A percentile compares a stretch with the other conserved stretches of the same genome.
phyloP scores from a whole-genome alignment of 2,113 vertebrate species.

The Saguinus midas region DNA sequence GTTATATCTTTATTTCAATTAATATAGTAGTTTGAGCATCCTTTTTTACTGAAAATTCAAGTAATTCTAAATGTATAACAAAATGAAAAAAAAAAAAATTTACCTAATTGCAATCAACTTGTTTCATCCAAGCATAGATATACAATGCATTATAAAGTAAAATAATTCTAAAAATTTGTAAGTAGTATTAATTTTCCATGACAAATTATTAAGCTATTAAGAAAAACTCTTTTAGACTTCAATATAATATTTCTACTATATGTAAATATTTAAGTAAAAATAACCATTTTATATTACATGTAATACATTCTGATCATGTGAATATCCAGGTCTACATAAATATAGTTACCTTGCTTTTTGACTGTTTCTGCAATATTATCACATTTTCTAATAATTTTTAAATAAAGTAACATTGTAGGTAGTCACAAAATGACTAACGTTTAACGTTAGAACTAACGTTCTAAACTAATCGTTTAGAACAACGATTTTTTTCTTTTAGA shows the following conservation, averaged over 20 bases:
- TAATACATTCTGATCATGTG: not conserved
- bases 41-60: not conserved
- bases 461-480: not conserved
- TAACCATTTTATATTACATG: not conserved
- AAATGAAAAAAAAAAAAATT: not conserved
- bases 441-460: no score
- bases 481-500: not conserved
- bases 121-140: not conserved
- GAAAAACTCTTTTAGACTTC: not conserved
- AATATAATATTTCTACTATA: not conserved
- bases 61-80: not conserved
- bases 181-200: not conserved
- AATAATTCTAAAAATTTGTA: constrained; percentile 2
- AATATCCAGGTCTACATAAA: not conserved
- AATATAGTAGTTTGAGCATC: not conserved
- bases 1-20: not conserved
- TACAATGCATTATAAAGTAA: not conserved
- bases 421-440: not conserved
- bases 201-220: constrained; percentile 12
- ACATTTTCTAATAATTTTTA: not conserved
- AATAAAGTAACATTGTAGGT: not conserved
- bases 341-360: not conserved
- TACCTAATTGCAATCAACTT: constrained; percentile 33
- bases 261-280: not conserved
- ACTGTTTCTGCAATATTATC: not conserved